Percentiles rank a stretch among this genome's conserved stretches.
These are phyloP conservation scores for Helarctos malayanus DNA, from an alignment of 2,797 vertebrate genomes.

Conservation along the genomic window DNA sequence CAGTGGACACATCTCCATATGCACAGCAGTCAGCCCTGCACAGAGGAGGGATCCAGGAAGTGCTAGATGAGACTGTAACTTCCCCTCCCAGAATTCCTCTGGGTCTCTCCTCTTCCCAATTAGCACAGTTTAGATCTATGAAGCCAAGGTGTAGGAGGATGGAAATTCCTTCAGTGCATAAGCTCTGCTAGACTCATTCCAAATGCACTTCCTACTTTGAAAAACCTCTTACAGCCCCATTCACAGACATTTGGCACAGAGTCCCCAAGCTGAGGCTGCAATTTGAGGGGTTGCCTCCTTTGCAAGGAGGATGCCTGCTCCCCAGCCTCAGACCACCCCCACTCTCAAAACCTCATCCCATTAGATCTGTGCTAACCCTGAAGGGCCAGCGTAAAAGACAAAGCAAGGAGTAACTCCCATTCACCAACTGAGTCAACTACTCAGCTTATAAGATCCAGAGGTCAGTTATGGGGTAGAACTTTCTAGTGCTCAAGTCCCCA, in stretches of 20 bases:
- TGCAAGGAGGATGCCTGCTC: not conserved
- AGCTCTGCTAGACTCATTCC: not conserved
- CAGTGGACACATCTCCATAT: not conserved
- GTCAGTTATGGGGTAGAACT: not conserved
- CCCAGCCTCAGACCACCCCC: not conserved
- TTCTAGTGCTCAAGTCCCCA: not conserved
- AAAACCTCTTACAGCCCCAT: not conserved
- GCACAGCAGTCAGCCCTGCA: not conserved
- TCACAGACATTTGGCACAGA: not conserved
- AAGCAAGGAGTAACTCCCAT: not conserved
- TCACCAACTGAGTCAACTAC: not conserved
- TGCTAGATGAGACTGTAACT: not conserved
- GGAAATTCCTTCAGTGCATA: not conserved
- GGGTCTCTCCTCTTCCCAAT: not conserved
- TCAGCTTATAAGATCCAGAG: not conserved
- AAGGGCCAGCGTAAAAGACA: not conserved
- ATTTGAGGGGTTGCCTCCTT: not conserved
- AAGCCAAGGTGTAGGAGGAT: not conserved
- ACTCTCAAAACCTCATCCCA: not conserved
- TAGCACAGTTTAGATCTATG: not conserved
- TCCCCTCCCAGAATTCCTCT: conserved; percentile 18
- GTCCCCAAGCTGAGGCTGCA: not conserved
- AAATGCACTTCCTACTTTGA: not conserved
- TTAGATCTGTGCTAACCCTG: not conserved
- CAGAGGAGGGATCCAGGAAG: not conserved